phyloP scores from a whole-genome alignment of 2,888 invertebrate genomes.

The Troides helena region DNA sequence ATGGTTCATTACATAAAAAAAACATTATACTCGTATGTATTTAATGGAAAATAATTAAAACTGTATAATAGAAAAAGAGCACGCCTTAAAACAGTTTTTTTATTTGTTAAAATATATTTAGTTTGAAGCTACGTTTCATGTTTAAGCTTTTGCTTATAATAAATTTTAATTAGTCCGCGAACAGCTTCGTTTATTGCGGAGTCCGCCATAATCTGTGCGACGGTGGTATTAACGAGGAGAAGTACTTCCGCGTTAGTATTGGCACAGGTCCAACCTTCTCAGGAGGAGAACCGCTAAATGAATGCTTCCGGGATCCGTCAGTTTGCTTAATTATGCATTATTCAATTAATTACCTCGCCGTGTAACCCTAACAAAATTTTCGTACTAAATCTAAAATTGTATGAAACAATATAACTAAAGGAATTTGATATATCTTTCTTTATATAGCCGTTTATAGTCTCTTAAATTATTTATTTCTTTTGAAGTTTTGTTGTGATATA shows the following conservation, averaged over 20 bases:
- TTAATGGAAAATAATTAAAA: neutral
- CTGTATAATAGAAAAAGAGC: neutral
- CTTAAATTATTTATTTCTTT: neutral
- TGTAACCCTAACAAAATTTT: neutral
- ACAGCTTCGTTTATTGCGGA: conserved; percentile 24
- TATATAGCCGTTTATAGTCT: no score
- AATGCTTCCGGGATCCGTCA: conserved; percentile 19
- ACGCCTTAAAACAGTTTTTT: neutral
- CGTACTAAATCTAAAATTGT: neutral
- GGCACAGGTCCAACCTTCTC: conserved; percentile 22
- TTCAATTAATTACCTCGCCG: conserved; percentile 12
- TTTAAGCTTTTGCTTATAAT: conserved; percentile 24
- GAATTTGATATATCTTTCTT: no score
- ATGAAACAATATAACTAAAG: no score
- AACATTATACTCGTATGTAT: neutral
- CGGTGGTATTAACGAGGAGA: conserved; percentile 9
- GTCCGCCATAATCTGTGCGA: conserved; percentile 16
- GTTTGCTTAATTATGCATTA: conserved; percentile 27
- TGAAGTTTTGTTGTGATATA: neutral
- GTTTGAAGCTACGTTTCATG: conserved; percentile 1
- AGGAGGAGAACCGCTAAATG: conserved; percentile 25
- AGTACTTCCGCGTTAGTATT: conserved; percentile 18
- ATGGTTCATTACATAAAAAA: no score
- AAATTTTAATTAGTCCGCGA: conserved; percentile 25
- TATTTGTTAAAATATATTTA: conserved; percentile 11